phyloP scores from a whole-genome alignment of 2,113 vertebrate genomes.

The Vulpes vulpes region DNA sequence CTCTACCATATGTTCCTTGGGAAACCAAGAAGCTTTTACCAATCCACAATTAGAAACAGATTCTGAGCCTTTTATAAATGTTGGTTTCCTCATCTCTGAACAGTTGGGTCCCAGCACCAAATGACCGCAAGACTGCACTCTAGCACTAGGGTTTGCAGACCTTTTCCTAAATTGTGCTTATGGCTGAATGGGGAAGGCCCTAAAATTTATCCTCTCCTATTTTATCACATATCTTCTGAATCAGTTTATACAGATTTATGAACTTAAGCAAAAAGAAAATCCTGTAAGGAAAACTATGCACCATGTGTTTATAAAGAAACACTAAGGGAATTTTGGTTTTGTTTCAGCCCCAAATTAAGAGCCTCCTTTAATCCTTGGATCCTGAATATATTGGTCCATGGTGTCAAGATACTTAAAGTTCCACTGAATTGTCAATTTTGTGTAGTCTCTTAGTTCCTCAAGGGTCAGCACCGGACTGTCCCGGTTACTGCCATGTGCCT shows the following conservation, averaged over 20 bases:
- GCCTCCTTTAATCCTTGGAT: background rate
- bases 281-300: background rate
- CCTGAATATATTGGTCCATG: background rate
- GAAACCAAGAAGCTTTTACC: constrained; percentile 27
- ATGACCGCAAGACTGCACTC: background rate
- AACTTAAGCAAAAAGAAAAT: constrained; percentile 29
- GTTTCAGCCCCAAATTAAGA: background rate
- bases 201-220: background rate
- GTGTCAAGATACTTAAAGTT: background rate
- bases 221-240: background rate
- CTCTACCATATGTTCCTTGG: constrained; percentile 20
- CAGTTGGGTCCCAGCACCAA: background rate
- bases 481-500: background rate
- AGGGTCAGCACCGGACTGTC: background rate
- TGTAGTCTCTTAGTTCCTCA: background rate
- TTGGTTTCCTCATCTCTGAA: background rate
- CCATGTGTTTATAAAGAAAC: constrained; percentile 17
- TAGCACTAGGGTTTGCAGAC: background rate
- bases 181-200: background rate
- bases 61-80: background rate
- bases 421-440: background rate
- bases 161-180: background rate
- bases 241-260: background rate
- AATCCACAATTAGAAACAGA: constrained; percentile 39
- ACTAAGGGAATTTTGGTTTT: background rate